Evolutionary conservation across 1,140 invertebrate species (phyloP).

Genomic region (Drosophila prosaltans): DNA sequence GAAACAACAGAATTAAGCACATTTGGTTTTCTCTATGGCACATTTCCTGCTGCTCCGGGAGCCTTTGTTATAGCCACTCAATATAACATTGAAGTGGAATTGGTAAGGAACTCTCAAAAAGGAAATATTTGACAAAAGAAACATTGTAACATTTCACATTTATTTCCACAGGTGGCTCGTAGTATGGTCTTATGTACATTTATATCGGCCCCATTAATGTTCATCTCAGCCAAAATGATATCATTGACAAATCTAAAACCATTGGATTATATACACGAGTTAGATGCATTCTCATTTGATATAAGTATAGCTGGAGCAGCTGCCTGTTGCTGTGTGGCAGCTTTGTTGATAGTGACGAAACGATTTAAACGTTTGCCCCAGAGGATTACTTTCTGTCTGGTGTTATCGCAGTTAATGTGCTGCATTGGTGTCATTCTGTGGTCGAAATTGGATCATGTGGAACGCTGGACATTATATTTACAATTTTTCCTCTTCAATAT

Average conservation of each 20-base stretch:
- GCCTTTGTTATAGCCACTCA: conserved; percentile 96
- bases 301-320: conserved; percentile 90
- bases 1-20: conserved; percentile 93
- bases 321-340: conserved; percentile 90
- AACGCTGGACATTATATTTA: conserved; percentile 86
- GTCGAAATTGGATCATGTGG: conserved; percentile 84
- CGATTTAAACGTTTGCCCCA: conserved; percentile 92
- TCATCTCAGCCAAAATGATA: conserved; percentile 96
- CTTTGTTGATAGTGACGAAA: conserved; percentile 90
- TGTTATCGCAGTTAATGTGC: conserved; percentile 89
- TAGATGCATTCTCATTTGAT: conserved; percentile 92
- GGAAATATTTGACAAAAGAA: neutral
- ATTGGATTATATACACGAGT: conserved; percentile 88
- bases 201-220: conserved; percentile 96
- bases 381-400: conserved; percentile 90
- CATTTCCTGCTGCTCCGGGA: conserved; percentile 96
- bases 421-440: conserved; percentile 89
- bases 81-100: conserved; percentile 93
- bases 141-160: conserved; percentile 30
- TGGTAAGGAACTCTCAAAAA: conserved; percentile 85
- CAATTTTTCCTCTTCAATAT: conserved; percentile 89
- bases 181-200: conserved; percentile 97
- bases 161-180: conserved; percentile 89
- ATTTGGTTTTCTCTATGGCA: conserved; percentile 98
- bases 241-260: conserved; percentile 88